Evolutionary conservation across 2,797 vertebrate species (phyloP), one percentile per base, ranked within the genome.

Genomic region (Nyctibius grandis): DNA sequence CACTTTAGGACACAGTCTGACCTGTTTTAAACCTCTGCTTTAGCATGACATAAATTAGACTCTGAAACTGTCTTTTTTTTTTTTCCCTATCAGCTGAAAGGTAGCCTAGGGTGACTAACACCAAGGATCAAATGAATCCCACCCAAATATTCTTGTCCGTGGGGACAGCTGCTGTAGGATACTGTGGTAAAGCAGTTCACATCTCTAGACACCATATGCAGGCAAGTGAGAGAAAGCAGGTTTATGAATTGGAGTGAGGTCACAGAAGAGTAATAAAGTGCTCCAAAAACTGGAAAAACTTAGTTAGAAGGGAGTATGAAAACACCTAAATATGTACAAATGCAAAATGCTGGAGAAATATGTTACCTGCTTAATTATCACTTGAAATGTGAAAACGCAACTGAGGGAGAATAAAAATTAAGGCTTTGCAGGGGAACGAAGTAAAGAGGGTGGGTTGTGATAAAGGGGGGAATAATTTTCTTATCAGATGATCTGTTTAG

Each of bases 401-500:
- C 38, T 17, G n/a, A 85, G 22, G 44, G 38, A 54, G 22, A 89
- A 59, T 77, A 81, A 94, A 88, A 90, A 48, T 33, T 9, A 64
- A 69, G 42, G 38, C n/a, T 95, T 95, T 75, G 38, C 42, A 64
- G 25, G 72, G 26, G 34, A 91, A 65, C 0, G 2, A 89, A 77
- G 33, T 22, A 60, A 73, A 85, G 73, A 93, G 8, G 29, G 56
- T 38, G 40, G 18, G 26, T 79, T 91, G 50, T 65, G 83, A 74
- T 92, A 64, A 85, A 68, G 38, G 5, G 18, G 45, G 14, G 65
- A 81, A 33, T 34, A 45, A 51, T 68, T 88, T 89, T 83, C 83
- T 82, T 95, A 91, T 95, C 91, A 82, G 60, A 36, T 91, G 33
- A 75, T 80, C 50, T 80, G 34, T 88, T 94, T 86, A 77, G 74